Evolutionary conservation across 2,888 invertebrate genomes (phyloP), one percentile per base, ranked within the genome.

Genomic region (Eulithis prunata): DNA sequence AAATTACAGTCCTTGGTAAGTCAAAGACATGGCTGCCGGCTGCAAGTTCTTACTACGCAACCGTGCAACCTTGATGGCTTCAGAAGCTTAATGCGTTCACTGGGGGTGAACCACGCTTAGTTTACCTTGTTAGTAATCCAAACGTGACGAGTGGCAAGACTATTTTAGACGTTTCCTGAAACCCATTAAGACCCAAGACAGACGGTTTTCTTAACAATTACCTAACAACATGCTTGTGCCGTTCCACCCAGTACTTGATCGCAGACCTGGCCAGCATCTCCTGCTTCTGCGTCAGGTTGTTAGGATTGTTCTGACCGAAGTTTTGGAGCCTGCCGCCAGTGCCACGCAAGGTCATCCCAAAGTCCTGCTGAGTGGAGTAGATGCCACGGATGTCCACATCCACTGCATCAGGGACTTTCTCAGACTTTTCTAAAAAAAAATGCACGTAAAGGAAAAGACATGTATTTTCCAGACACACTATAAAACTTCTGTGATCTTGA

Each of bases 211-310:
- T 8, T 38, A 32, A 32, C 32, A 32, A 2, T 14, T 83, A 97
- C 97, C 97, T 96, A 52, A 97, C 97, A 61, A 97, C 96, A 81
- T 97, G 97, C 87, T 97, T 97, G 83, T 97, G 97, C 47, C 97
- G 91, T 80, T 97, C 97, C 38, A 97, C 97, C 97, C 97, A 97
- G 80, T 97, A 97, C 79, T 97, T 97, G 77, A 97, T 97, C 14
- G 97, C 97, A 43, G 97, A 97, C 72, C 97, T 94, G 1, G 97
- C 97, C 87, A 97, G 93, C 90, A 97, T 94, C 85, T 97, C 97
- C 80, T 97, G 97, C 79, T 97, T 97, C 83, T 96, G 96, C 0
- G 96, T 95, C 57, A 97, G 88, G 0, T 97, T 97, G 73, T 97
- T 97, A 0, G 97, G 97, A 72, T 97, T 93, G 28, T 78, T 94